Evolutionary conservation across 2,113 vertebrate genomes (phyloP).

Genomic region (Pionites leucogaster): DNA sequence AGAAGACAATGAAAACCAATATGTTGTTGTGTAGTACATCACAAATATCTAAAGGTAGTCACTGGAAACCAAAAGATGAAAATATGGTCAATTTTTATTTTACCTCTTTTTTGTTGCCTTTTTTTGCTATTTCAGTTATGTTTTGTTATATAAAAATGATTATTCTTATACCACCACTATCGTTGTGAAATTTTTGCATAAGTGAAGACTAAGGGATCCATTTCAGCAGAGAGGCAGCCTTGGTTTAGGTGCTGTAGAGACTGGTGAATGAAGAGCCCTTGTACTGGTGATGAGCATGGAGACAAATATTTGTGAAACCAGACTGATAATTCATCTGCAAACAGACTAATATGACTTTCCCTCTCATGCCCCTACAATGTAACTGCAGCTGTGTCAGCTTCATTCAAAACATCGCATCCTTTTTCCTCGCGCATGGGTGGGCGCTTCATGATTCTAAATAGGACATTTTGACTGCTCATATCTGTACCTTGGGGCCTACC

Average conservation of each 20-base stretch:
- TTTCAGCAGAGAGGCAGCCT: constrained; percentile 9
- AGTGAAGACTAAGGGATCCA: neutral
- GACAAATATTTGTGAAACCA: constrained; percentile 3
- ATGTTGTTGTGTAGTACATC: neutral
- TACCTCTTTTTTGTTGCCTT: neutral
- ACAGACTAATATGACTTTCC: constrained; percentile 2
- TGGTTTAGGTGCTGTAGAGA: neutral
- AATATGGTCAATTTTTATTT: constrained; percentile 32
- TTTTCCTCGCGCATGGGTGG: neutral
- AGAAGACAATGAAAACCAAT: neutral
- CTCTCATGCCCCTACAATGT: neutral
- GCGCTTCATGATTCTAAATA: constrained; percentile 30
- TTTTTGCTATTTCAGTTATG: neutral
- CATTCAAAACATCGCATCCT: neutral
- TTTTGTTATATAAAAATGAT: neutral
- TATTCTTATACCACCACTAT: neutral
- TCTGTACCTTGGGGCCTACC: constrained; percentile 30
- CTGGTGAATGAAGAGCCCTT: constrained; percentile 1
- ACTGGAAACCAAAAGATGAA: constrained; percentile 1
- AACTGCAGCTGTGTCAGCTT: neutral
- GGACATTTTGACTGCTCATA: constrained; percentile 7
- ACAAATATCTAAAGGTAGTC: constrained; percentile 11
- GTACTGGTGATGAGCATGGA: neutral
- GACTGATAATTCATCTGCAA: constrained; percentile 14
- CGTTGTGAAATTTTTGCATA: neutral